phyloP scores from a whole-genome alignment of 2,888 invertebrate species.

The Cephonodes hylas region DNA sequence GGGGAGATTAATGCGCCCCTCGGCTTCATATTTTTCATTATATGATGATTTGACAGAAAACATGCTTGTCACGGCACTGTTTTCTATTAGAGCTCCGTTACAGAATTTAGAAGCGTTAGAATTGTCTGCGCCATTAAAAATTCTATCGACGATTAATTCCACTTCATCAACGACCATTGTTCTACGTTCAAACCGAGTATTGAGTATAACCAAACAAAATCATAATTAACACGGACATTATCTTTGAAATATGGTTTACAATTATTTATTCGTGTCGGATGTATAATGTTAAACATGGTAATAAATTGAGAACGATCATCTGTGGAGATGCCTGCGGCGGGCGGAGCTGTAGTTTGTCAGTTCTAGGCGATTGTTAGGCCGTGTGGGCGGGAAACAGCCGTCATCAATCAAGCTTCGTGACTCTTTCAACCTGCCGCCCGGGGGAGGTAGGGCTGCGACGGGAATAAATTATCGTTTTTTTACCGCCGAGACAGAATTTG shows the following conservation, averaged over 20 bases:
- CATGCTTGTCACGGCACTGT: conserved; percentile 58
- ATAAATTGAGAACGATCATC: conserved; percentile 61
- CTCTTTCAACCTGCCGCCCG: conserved; percentile 78
- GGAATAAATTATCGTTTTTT: conserved; percentile 74
- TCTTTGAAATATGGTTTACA: conserved; percentile 34
- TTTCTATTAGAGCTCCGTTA: conserved; percentile 52
- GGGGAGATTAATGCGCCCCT: conserved; percentile 64
- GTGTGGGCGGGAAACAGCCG: conserved; percentile 62
- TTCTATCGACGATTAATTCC: neutral
- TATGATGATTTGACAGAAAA: conserved; percentile 71
- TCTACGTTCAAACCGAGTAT: neutral
- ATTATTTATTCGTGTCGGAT: conserved; percentile 37
- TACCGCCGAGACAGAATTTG: conserved; percentile 71
- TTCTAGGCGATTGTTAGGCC: conserved; percentile 66
- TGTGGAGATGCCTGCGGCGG: conserved; percentile 62
- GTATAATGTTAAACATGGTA: conserved; percentile 41
- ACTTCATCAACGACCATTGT: neutral
- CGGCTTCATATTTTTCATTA: conserved; percentile 70
- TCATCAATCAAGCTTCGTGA: conserved; percentile 77
- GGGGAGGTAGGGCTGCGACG: conserved; percentile 56
- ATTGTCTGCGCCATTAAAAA: neutral
- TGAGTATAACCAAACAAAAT: conserved; percentile 21
- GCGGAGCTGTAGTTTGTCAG: conserved; percentile 71
- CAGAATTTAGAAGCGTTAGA: conserved; percentile 32
- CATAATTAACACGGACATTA: conserved; percentile 36